Percentiles rank a stretch among this genome's conserved stretches.
Conservation (phyloP, 1,140 invertebrate species). For the Heliconius eleuchia region DNA sequence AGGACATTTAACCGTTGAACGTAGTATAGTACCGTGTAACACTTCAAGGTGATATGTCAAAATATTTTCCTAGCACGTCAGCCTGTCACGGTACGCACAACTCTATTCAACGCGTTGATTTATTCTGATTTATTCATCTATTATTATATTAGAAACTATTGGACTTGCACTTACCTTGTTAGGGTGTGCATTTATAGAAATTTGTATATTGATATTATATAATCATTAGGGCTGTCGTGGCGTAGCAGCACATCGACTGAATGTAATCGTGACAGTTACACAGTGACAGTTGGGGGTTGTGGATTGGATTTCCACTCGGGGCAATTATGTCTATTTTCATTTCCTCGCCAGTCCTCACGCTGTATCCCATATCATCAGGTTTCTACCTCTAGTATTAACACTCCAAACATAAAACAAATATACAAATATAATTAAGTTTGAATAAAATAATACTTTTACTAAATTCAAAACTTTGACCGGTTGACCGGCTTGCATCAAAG, state of each 20-base stretch:
- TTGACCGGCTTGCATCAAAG: constrained; percentile 18
- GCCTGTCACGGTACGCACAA: constrained; percentile 31
- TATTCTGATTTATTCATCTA: constrained; percentile 18
- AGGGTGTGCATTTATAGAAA: neutral
- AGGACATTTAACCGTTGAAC: constrained; percentile 27
- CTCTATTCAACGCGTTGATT: constrained; percentile 29
- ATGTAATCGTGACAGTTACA: too few species aligned
- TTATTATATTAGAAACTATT: constrained; percentile 6
- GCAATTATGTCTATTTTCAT: too few species aligned
- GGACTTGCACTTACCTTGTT: neutral
- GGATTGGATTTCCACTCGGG: too few species aligned
- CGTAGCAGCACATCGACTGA: too few species aligned
- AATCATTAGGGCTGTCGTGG: too few species aligned
- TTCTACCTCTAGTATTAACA: too few species aligned
- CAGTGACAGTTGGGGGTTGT: too few species aligned
- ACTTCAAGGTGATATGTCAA: constrained; percentile 57
- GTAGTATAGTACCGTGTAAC: constrained; percentile 24
- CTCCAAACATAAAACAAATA: too few species aligned
- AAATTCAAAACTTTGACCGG: neutral
- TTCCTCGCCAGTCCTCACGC: too few species aligned
- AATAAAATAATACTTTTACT: constrained; percentile 13
- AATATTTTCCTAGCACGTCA: constrained; percentile 39
- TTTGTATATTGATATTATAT: too few species aligned
- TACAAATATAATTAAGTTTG: neutral
- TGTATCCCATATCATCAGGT: too few species aligned